These are phyloP conservation scores for Pycnonotus jocosus DNA, from an alignment of 2,113 vertebrate species.

Conservation along the genomic window DNA sequence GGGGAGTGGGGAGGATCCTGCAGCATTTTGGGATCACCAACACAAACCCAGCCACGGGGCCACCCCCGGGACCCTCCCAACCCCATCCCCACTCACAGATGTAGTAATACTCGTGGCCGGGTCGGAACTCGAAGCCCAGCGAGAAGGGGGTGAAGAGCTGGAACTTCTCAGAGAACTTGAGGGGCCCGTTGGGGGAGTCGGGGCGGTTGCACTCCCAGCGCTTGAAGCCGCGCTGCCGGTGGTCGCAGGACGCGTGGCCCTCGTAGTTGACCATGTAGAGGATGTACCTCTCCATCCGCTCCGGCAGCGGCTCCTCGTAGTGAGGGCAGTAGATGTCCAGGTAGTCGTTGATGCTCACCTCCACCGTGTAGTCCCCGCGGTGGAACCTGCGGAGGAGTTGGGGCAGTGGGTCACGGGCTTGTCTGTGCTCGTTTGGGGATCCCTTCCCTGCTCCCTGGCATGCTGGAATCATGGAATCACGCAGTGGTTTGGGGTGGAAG, in stretches of 20 bases:
- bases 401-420: fast-evolving
- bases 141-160: slow-evolving; percentile 98
- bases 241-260: slow-evolving; percentile 87
- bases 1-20: neutral
- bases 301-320: slow-evolving; percentile 80
- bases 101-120: slow-evolving; percentile 93
- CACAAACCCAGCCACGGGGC: fast-evolving
- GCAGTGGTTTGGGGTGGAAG: fast-evolving
- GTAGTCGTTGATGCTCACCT: slow-evolving; percentile 96
- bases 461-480: fast-evolving
- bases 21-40: fast-evolving
- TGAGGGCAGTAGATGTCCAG: slow-evolving; percentile 97
- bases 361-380: slow-evolving; percentile 87
- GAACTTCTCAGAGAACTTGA: slow-evolving; percentile 97
- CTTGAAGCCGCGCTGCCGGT: slow-evolving; percentile 88
- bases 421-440: fast-evolving
- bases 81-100: slow-evolving; percentile 83
- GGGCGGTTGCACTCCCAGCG: slow-evolving; percentile 97
- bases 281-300: slow-evolving; percentile 87
- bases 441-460: fast-evolving
- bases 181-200: slow-evolving; percentile 82
- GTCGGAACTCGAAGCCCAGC: slow-evolving; percentile 94
- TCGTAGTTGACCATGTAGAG: slow-evolving; percentile 95
- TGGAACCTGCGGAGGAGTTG: slow-evolving; percentile 74
- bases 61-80: fast-evolving